Percentiles rank a stretch among this genome's conserved stretches.
Conservation (phyloP, 2,797 vertebrate genomes). For the Leuciscus waleckii region DNA sequence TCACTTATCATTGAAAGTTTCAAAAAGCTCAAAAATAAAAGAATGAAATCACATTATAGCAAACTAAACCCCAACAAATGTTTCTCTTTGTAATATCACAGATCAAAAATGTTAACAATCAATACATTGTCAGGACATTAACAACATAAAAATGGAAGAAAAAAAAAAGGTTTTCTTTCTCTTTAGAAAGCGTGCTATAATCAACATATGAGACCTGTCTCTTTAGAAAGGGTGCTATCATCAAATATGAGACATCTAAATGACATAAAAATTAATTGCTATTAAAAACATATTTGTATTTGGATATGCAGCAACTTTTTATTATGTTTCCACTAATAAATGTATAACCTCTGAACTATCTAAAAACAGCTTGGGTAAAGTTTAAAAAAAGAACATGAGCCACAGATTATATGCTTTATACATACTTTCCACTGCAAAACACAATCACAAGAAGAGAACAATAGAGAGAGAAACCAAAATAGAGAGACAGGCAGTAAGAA, state of each 20-base stretch:
- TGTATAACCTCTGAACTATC: background rate
- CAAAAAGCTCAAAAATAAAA: conserved; percentile 1
- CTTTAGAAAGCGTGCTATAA: background rate
- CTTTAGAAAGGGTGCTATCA: background rate
- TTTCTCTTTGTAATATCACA: too few species aligned
- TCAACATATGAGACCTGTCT: conserved; percentile 2
- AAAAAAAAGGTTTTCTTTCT: background rate
- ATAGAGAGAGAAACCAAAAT: conserved; percentile 1
- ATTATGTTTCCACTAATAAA: background rate
- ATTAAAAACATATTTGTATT: background rate
- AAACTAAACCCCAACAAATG: background rate
- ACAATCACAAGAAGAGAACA: background rate
- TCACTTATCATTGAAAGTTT: background rate
- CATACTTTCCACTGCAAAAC: background rate
- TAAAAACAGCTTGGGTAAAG: conserved; percentile 1
- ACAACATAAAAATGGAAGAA: background rate
- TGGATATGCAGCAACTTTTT: background rate
- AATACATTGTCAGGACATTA: background rate
- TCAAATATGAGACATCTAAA: conserved; percentile 1
- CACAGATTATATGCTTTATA: background rate
- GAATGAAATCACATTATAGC: background rate
- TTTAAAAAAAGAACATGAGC: background rate
- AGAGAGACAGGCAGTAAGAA: background rate
- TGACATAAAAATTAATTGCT: background rate
- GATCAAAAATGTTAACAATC: background rate